A percentile compares a stretch with the other conserved stretches of the same genome.
Evolutionary conservation across 2,888 invertebrate species (phyloP).

Genomic region (Aplocera efformata): DNA sequence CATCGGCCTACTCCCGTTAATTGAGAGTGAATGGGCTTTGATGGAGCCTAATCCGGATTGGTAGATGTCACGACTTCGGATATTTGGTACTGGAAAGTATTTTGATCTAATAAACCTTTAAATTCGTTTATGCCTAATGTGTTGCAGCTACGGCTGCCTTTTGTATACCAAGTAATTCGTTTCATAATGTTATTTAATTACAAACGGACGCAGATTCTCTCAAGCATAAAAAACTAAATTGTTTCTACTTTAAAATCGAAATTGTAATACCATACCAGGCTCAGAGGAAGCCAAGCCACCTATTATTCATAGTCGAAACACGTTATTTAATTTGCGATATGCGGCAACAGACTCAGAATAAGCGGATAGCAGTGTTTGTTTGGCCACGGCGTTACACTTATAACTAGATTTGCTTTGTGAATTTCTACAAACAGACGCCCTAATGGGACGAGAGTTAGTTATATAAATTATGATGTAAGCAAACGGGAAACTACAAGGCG

Average conservation of each 20-base stretch:
- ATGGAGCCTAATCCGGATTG: too few relatives aligned
- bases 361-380: slow-evolving; percentile 62
- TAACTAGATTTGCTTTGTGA: slow-evolving; percentile 73
- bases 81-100: too few relatives aligned
- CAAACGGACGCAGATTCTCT: slow-evolving; percentile 20
- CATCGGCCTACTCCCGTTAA: too few relatives aligned
- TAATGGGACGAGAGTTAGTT: slow-evolving; percentile 65
- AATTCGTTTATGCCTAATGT: too few relatives aligned
- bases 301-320: slow-evolving; percentile 63
- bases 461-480: slow-evolving; percentile 56
- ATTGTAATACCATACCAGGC: slow-evolving; percentile 40
- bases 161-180: too few relatives aligned
- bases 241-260: slow-evolving; percentile 50
- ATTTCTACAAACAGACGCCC: slow-evolving; percentile 58
- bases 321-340: slow-evolving; percentile 74
- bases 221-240: slow-evolving; percentile 31
- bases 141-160: too few relatives aligned
- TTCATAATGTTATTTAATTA: too few relatives aligned
- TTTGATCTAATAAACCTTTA: too few relatives aligned
- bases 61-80: too few relatives aligned
- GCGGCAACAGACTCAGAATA: slow-evolving; percentile 64
- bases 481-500: slow-evolving; percentile 45
- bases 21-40: too few relatives aligned
- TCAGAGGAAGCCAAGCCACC: slow-evolving; percentile 35
- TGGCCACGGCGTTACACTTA: slow-evolving; percentile 59